These are phyloP conservation scores for Gobionotothen gibberifrons DNA, from an alignment of 2,797 vertebrate species.

Conservation along the genomic window DNA sequence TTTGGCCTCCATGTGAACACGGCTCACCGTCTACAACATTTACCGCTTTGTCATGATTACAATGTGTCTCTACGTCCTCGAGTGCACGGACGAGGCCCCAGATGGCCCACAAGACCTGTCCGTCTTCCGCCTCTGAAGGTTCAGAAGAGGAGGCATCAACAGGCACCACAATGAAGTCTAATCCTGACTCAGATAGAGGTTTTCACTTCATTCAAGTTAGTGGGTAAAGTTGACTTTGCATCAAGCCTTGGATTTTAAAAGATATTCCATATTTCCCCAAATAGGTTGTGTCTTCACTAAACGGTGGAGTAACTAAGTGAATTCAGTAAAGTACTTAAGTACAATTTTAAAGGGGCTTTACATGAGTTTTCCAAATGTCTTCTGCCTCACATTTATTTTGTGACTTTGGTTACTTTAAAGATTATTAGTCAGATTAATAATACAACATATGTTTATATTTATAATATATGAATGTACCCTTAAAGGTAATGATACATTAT, in stretches of 20 bases:
- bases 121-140: slow-evolving; percentile 52
- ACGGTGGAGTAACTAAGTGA: no score
- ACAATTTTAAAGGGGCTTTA: no score
- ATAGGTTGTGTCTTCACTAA: not conserved
- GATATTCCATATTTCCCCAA: not conserved
- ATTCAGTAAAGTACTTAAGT: no score
- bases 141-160: slow-evolving; percentile 37
- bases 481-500: no score
- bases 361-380: no score
- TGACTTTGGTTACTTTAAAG: no score
- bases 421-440: no score
- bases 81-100: slow-evolving; percentile 17
- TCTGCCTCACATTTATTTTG: no score
- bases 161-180: slow-evolving; percentile 34
- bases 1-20: slow-evolving; percentile 9
- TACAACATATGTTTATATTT: no score
- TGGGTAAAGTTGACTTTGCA: not conserved
- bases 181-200: not conserved
- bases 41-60: slow-evolving; percentile 1
- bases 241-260: not conserved
- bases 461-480: no score
- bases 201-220: not conserved
- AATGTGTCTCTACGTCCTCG: not conserved
- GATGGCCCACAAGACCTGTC: slow-evolving; percentile 28
- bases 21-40: slow-evolving; percentile 10